Conservation (phyloP, 2,113 vertebrate genomes). For the Corydoras sp. region DNA sequence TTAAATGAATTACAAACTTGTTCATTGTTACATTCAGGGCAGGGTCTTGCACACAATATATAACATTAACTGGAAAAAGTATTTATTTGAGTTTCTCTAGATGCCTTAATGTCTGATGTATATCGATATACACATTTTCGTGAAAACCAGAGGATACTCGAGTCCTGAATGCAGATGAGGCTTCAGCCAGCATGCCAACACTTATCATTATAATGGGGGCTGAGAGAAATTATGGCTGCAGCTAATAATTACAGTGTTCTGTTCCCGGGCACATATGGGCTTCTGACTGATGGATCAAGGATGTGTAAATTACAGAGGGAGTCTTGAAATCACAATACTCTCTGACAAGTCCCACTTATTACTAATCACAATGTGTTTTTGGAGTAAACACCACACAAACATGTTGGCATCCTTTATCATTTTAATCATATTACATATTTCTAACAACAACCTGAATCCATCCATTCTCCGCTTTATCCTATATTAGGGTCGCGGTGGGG, state of each 20-base stretch:
- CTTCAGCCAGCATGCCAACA: background rate
- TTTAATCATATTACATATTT: too few species aligned
- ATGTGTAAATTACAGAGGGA: constrained; percentile 35
- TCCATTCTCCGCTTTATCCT: too few species aligned
- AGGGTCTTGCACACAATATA: too few species aligned
- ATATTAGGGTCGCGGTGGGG: too few species aligned
- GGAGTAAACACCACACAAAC: too few species aligned
- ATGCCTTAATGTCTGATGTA: too few species aligned
- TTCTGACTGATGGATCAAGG: constrained; percentile 33
- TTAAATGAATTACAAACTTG: too few species aligned
- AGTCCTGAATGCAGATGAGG: constrained; percentile 5
- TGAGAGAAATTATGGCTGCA: constrained; percentile 24
- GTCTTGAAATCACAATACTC: constrained; percentile 27
- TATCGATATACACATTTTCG: background rate
- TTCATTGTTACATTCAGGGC: too few species aligned
- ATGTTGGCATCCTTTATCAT: too few species aligned
- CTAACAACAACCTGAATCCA: too few species aligned
- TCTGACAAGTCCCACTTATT: constrained; percentile 22
- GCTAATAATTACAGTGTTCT: constrained; percentile 34
- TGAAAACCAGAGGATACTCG: background rate
- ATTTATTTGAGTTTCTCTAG: too few species aligned
- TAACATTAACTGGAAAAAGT: too few species aligned
- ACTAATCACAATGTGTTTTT: background rate
- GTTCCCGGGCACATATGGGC: constrained; percentile 1
- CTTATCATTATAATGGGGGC: constrained; percentile 22